Conservation (phyloP, 2,888 invertebrate species). For the Lissonota sp. region DNA sequence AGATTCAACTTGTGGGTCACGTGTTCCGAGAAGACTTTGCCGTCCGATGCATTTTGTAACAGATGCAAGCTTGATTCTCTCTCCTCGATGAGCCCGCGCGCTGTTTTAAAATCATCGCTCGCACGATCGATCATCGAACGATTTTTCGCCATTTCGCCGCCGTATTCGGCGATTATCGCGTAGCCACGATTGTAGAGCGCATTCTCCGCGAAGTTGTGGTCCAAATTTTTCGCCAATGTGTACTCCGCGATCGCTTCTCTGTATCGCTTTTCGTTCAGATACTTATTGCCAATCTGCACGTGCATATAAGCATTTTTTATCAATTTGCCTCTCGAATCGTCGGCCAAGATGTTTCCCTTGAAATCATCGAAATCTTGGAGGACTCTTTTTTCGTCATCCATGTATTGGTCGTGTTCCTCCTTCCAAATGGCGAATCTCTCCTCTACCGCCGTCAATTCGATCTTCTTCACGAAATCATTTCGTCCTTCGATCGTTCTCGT, state of each 20-base stretch:
- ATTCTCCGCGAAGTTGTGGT: slow-evolving; percentile 71
- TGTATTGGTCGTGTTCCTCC: slow-evolving; percentile 59
- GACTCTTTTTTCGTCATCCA: slow-evolving; percentile 30
- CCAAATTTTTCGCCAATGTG: slow-evolving; percentile 69
- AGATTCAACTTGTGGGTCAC: slow-evolving; percentile 39
- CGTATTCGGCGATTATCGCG: slow-evolving; percentile 48
- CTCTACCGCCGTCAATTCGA: slow-evolving; percentile 40
- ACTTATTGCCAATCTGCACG: slow-evolving; percentile 64
- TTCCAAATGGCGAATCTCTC: slow-evolving; percentile 73
- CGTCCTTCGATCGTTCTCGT: neutral
- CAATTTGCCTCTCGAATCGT: slow-evolving; percentile 33
- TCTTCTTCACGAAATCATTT: slow-evolving; percentile 5
- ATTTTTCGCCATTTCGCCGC: neutral
- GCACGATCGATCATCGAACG: neutral
- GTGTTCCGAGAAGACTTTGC: slow-evolving; percentile 8
- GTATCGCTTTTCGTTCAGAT: slow-evolving; percentile 42
- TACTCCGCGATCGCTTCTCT: slow-evolving; percentile 69
- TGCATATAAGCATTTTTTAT: slow-evolving; percentile 62
- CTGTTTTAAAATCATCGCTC: neutral
- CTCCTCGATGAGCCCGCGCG: slow-evolving; percentile 23
- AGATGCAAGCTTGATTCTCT: slow-evolving; percentile 17
- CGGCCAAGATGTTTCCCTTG: neutral
- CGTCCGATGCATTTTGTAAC: slow-evolving; percentile 28
- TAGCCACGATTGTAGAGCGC: slow-evolving; percentile 75
- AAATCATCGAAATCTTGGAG: slow-evolving; percentile 19